Evolutionary conservation across 2,888 invertebrate species (phyloP).

Genomic region (Calliphora vomitoria): DNA sequence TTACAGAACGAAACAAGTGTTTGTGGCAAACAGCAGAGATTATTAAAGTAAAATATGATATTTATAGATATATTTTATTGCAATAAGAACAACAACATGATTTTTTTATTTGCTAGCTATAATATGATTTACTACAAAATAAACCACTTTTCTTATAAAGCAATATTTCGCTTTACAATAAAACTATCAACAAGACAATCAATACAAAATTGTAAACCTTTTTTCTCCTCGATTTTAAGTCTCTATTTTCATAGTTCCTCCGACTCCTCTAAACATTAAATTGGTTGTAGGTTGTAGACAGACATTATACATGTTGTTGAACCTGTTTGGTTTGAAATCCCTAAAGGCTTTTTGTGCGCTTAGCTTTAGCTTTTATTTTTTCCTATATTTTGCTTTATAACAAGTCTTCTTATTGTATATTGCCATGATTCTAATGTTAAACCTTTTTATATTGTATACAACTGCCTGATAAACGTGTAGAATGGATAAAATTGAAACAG

Average conservation of each 20-base stretch:
- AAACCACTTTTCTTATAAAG: constrained; percentile 13
- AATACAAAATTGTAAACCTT: constrained; percentile 45
- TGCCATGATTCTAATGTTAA: constrained; percentile 59
- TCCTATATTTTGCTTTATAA: not conserved
- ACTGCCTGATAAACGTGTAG: not conserved
- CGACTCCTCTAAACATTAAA: not conserved
- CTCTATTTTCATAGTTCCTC: constrained; percentile 1
- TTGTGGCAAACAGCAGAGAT: constrained; percentile 54
- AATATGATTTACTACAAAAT: constrained; percentile 47
- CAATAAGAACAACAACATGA: constrained; percentile 24
- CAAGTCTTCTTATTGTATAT: not conserved
- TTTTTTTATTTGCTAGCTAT: constrained; percentile 6
- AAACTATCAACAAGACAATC: constrained; percentile 67
- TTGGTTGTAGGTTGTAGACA: constrained; percentile 31
- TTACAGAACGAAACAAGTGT: constrained; percentile 49
- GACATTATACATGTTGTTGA: constrained; percentile 61
- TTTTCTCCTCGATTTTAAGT: not conserved
- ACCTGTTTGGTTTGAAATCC: constrained; percentile 70
- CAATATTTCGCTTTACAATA: not conserved
- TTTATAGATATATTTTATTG: constrained; percentile 57
- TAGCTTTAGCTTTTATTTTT: constrained; percentile 45
- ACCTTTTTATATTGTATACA: constrained; percentile 39
- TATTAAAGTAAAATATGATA: constrained; percentile 64
- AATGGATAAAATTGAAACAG: constrained; percentile 45
- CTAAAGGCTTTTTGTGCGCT: constrained; percentile 58